phyloP scores from a whole-genome alignment of 2,113 vertebrate species.

The Nematolebias whitei region DNA sequence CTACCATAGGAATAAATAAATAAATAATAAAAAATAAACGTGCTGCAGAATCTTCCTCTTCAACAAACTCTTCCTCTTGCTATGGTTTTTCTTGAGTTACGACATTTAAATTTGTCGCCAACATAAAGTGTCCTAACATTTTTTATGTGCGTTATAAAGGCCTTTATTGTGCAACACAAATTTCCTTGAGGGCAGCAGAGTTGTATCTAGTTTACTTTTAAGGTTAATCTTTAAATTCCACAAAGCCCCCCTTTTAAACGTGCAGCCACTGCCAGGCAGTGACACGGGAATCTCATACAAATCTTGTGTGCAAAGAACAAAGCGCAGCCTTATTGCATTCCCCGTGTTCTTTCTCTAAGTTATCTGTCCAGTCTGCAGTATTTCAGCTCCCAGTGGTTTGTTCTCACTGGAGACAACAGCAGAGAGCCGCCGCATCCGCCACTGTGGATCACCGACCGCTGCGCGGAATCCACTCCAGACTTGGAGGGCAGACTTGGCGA shows the following conservation, averaged over 20 bases:
- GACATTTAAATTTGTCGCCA: background rate
- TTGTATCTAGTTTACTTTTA: slow-evolving; percentile 15
- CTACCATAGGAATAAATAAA: too few species aligned
- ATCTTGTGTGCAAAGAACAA: slow-evolving; percentile 47
- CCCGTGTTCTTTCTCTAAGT: slow-evolving; percentile 23
- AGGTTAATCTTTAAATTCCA: slow-evolving; percentile 44
- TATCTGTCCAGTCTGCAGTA: slow-evolving; percentile 1
- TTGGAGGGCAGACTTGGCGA: background rate
- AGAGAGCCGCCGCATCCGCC: slow-evolving; percentile 23
- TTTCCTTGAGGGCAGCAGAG: background rate
- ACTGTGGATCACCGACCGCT: slow-evolving; percentile 17
- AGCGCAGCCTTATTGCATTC: slow-evolving; percentile 27
- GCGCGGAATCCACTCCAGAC: slow-evolving; percentile 30
- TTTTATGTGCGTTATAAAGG: slow-evolving; percentile 2
- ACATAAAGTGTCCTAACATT: background rate
- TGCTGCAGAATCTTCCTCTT: too few species aligned
- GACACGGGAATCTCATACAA: slow-evolving; percentile 45
- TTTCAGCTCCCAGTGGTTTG: background rate
- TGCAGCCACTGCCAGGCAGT: slow-evolving; percentile 33
- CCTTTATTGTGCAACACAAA: slow-evolving; percentile 14
- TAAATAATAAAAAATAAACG: too few species aligned
- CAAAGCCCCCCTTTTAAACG: slow-evolving; percentile 5
- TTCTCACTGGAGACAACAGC: slow-evolving; percentile 16
- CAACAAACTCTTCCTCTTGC: background rate
- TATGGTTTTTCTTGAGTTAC: background rate